Conservation (phyloP, 2,888 invertebrate genomes). For the Agonum fuliginosum region DNA sequence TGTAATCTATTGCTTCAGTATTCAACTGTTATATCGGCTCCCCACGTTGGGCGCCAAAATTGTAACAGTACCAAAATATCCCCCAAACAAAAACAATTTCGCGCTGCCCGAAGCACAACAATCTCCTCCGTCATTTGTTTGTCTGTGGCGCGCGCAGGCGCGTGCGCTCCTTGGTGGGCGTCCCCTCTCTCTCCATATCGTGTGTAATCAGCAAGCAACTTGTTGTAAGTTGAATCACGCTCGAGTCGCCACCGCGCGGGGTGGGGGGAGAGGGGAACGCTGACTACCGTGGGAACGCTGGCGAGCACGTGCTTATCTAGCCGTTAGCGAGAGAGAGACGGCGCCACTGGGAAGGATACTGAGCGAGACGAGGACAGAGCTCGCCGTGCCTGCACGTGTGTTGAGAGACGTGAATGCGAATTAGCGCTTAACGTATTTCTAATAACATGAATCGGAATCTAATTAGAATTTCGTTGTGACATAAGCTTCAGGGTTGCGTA, state of each 20-base stretch:
- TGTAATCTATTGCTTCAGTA: too few species aligned
- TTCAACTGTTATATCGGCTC: too few species aligned
- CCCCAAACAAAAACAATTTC: too few species aligned
- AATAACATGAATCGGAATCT: conserved; percentile 16
- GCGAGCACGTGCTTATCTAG: conserved; percentile 34
- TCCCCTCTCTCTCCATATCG: conserved; percentile 4
- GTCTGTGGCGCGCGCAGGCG: conserved; percentile 1
- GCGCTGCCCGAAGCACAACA: too few species aligned
- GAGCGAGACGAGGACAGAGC: conserved; percentile 1
- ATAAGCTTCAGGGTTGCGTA: too few species aligned
- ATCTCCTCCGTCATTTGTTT: neutral
- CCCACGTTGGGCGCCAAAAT: too few species aligned
- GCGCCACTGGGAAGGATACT: neutral
- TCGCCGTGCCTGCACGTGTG: neutral
- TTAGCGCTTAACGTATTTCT: conserved; percentile 31
- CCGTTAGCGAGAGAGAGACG: neutral
- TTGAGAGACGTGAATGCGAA: neutral
- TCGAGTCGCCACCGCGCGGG: conserved; percentile 26
- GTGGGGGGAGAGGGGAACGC: conserved; percentile 17
- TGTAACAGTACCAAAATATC: too few species aligned
- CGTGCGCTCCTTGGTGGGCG: conserved; percentile 37
- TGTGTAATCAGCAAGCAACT: conserved; percentile 56
- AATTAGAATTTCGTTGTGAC: conserved; percentile 6
- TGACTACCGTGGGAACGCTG: conserved; percentile 29
- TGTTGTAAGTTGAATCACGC: conserved; percentile 60